A percentile compares a stretch with the other conserved stretches of the same genome.
Evolutionary conservation across 2,113 vertebrate species (phyloP).

Genomic region (Periophthalmus modestus): DNA sequence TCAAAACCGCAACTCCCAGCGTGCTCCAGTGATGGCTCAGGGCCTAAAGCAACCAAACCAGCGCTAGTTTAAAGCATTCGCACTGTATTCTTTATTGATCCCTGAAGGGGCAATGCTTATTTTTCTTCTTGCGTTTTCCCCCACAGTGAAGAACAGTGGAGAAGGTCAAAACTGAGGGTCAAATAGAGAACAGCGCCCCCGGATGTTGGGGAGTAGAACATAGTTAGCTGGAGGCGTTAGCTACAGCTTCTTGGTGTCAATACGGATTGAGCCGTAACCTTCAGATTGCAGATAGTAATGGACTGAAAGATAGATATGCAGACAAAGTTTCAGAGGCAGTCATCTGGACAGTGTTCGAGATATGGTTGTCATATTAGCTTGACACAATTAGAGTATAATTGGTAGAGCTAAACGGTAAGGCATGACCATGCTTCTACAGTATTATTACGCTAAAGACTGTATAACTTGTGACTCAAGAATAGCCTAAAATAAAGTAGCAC

Average conservation of each 20-base stretch:
- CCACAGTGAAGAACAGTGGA: neutral
- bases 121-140: conserved; percentile 13
- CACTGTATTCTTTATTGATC: conserved; percentile 27
- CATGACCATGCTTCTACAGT: too few species aligned
- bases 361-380: neutral
- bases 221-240: conserved; percentile 1
- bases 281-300: neutral
- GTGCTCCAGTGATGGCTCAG: conserved; percentile 40
- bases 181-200: conserved; percentile 9
- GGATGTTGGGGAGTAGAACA: conserved; percentile 4
- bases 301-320: neutral
- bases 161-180: conserved; percentile 32
- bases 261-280: conserved; percentile 7
- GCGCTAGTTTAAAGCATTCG: conserved; percentile 16
- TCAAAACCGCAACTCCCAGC: conserved; percentile 38
- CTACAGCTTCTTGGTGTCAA: conserved; percentile 6
- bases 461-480: too few species aligned
- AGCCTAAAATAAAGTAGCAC: too few species aligned
- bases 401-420: too few species aligned
- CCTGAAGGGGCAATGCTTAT: conserved; percentile 26
- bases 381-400: neutral
- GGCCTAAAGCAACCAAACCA: conserved; percentile 48
- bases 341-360: too few species aligned
- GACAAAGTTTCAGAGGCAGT: too few species aligned
- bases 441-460: too few species aligned